phyloP scores from a whole-genome alignment of 2,113 vertebrate species.

The Sclerurus mexicanus region DNA sequence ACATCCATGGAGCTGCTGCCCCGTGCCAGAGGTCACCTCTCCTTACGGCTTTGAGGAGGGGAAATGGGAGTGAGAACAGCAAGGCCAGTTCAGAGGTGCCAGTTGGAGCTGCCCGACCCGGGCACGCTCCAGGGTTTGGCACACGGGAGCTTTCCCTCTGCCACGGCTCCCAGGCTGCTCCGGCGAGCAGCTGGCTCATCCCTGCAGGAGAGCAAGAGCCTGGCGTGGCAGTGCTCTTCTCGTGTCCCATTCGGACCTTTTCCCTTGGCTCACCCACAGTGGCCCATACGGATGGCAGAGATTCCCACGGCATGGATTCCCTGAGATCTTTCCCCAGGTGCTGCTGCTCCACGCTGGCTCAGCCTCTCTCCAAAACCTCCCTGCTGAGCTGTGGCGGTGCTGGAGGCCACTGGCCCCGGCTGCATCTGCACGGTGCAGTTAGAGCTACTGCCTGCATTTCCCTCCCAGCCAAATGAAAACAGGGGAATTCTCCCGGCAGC shows the following conservation, averaged over 20 bases:
- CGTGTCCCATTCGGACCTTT: fast-evolving
- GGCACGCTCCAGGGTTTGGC: background rate
- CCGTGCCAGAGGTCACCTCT: background rate
- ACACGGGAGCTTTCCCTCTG: background rate
- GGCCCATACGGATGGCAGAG: fast-evolving
- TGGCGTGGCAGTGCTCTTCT: fast-evolving
- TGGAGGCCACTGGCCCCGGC: fast-evolving
- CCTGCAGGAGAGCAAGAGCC: background rate
- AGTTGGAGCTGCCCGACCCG: background rate
- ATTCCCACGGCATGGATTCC: background rate
- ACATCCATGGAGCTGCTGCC: fast-evolving
- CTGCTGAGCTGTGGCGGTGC: fast-evolving
- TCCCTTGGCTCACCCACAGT: background rate
- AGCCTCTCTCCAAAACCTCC: background rate
- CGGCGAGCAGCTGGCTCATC: background rate
- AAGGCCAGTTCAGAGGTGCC: background rate
- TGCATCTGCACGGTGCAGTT: background rate
- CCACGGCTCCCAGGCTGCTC: background rate
- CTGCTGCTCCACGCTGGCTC: fast-evolving
- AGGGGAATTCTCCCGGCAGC: fast-evolving
- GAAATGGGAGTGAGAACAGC: fast-evolving
- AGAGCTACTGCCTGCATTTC: background rate
- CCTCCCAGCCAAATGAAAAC: background rate
- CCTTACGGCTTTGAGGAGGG: fast-evolving
- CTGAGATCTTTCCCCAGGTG: background rate